Evolutionary conservation across 2,113 vertebrate species (phyloP).

Genomic region (Turnix velox): DNA sequence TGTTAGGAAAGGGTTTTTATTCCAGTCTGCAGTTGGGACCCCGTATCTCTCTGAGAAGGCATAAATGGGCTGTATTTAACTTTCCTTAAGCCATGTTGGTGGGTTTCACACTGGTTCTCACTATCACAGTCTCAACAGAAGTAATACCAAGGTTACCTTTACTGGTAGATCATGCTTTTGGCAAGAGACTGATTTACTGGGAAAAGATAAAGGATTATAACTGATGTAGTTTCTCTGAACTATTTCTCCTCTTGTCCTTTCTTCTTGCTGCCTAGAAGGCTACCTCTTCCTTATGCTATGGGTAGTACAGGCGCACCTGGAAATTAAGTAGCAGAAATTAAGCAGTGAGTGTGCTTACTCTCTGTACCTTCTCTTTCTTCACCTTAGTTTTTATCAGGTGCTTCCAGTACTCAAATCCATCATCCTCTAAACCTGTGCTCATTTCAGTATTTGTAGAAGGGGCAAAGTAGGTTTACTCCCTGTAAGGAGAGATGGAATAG

Average conservation of each 20-base stretch:
- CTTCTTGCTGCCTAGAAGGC: background rate
- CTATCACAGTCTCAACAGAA: rapidly evolving
- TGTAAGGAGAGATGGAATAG: background rate
- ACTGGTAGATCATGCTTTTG: background rate
- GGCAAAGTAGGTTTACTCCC: background rate
- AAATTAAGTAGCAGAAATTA: background rate
- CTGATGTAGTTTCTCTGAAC: background rate
- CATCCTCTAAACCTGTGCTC: background rate
- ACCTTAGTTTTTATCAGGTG: background rate
- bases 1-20: background rate
- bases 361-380: background rate
- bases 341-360: background rate
- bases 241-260: background rate
- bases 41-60: rapidly evolving
- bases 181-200: background rate
- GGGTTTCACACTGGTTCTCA: background rate
- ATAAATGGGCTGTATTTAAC: background rate
- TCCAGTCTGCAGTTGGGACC: background rate
- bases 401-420: background rate
- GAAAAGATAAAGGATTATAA: background rate
- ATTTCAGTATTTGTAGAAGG: background rate
- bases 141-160: background rate
- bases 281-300: background rate
- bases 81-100: background rate
- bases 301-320: background rate